phyloP scores from a whole-genome alignment of 2,888 invertebrate species.

The Xylophagus ater region DNA sequence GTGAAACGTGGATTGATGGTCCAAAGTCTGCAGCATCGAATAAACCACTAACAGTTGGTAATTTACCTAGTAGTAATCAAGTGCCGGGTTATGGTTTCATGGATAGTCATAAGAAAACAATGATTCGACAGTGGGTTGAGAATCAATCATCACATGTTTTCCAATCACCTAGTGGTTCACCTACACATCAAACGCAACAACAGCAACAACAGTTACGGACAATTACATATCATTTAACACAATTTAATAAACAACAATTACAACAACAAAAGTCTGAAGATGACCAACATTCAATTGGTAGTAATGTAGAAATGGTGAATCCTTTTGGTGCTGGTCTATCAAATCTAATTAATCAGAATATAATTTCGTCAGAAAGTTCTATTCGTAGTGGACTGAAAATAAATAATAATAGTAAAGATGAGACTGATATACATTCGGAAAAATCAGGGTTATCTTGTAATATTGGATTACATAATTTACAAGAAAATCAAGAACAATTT shows the following conservation, averaged over 20 bases:
- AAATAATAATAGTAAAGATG: slow-evolving; percentile 44
- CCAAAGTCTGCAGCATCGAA: slow-evolving; percentile 60
- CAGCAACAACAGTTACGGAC: slow-evolving; percentile 40
- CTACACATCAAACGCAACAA: slow-evolving; percentile 25
- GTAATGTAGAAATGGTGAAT: slow-evolving; percentile 45
- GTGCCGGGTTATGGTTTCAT: slow-evolving; percentile 67
- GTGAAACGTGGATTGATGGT: slow-evolving; percentile 93
- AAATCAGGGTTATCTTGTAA: slow-evolving; percentile 25
- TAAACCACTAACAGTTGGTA: slow-evolving; percentile 40
- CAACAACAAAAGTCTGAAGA: slow-evolving; percentile 44
- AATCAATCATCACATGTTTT: slow-evolving; percentile 73
- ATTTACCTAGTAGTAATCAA: slow-evolving; percentile 26
- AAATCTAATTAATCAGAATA: background rate
- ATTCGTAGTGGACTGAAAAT: slow-evolving; percentile 25
- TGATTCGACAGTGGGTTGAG: slow-evolving; percentile 90
- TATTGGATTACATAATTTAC: slow-evolving; percentile 26
- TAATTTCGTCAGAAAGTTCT: slow-evolving; percentile 16
- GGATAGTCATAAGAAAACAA: slow-evolving; percentile 85
- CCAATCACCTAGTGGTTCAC: slow-evolving; percentile 51
- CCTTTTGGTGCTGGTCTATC: slow-evolving; percentile 52
- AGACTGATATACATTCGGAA: slow-evolving; percentile 34
- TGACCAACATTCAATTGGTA: slow-evolving; percentile 31
- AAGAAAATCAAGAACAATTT: slow-evolving; percentile 18
- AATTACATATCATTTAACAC: slow-evolving; percentile 46
- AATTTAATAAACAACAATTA: slow-evolving; percentile 44